Evolutionary conservation across 2,888 invertebrate genomes (phyloP), one percentile per base, ranked within the genome.

Genomic region (Coenonympha glycerion): DNA sequence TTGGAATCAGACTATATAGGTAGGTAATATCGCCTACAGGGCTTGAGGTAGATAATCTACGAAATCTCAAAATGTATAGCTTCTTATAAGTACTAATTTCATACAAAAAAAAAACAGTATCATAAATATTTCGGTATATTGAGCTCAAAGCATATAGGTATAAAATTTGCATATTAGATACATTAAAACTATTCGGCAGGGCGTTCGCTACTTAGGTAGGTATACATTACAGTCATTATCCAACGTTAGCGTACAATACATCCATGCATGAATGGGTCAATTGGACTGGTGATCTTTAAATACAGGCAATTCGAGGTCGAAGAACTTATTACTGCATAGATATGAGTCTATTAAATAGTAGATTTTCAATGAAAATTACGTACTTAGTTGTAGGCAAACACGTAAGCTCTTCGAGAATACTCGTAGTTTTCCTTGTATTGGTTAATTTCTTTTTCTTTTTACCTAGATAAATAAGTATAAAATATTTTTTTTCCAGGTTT

Each of bases 401-500:
- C 18, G 16, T 40, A 28, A 15, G 28, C 4, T 5, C 6, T 6
- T 5, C 2, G 3, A 33, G 15, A 33, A 33, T n/a, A n/a, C n/a
- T n/a, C n/a, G n/a, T n/a, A n/a, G n/a, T n/a, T n/a, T n/a, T n/a
- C n/a, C n/a, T n/a, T n/a, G n/a, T n/a, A n/a, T n/a, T n/a, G n/a
- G n/a, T n/a, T n/a, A n/a, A n/a, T n/a, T n/a, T n/a, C n/a, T 8
- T 2, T 33, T 1, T 8, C 16, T 8, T 33, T 16, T 15, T 6
- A 33, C 8, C 6, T 6, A 36, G 19, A 28, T 2, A 33, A 16
- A 16, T n/a, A 19, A 9, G 6, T 36, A 13, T 4, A 36, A 21
- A 19, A 34, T 19, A 21, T 19, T 48, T 55, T 57, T 55, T n/a
- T 84, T 83, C 55, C 78, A 92, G 92, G 79, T 90, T 16, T 93